phyloP scores from a whole-genome alignment of 2,113 vertebrate species.

The Furnarius figulus region DNA sequence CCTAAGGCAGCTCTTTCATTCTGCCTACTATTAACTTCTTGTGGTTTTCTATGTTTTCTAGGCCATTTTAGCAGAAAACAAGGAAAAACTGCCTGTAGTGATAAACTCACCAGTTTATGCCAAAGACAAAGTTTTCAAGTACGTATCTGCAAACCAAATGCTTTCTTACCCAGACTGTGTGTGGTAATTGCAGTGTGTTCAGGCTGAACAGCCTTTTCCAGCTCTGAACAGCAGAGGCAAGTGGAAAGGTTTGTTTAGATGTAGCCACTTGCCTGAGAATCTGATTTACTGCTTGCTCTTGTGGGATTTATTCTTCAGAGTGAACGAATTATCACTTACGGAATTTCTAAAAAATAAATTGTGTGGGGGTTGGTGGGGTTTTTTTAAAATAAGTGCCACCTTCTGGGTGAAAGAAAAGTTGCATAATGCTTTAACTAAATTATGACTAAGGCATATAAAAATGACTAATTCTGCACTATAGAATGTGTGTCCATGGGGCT shows the following conservation, averaged over 20 bases:
- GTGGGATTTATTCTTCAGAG: not conserved
- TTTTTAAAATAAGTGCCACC: not conserved
- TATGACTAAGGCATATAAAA: not conserved
- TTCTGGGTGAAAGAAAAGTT: not conserved
- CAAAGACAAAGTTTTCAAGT: slow-evolving; percentile 86
- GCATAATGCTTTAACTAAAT: not conserved
- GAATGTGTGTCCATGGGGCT: not conserved
- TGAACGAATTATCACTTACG: not conserved
- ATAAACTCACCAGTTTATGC: slow-evolving; percentile 65
- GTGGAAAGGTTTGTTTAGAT: not conserved
- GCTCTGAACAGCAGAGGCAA: not conserved
- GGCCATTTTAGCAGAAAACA: slow-evolving; percentile 85
- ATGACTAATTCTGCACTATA: not conserved
- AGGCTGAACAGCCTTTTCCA: not conserved
- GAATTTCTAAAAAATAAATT: not conserved
- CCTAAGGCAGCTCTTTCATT: not conserved
- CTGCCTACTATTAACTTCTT: not conserved
- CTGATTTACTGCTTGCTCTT: not conserved
- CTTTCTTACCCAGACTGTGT: not conserved
- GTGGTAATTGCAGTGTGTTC: not conserved
- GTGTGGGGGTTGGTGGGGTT: not conserved
- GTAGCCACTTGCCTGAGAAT: not conserved
- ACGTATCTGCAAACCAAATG: slow-evolving; percentile 31
- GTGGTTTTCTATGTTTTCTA: slow-evolving; percentile 15
- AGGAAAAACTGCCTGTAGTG: slow-evolving; percentile 82